These are phyloP conservation scores for Sinocyclocheilus anophthalmus DNA, from an alignment of 2,113 vertebrate genomes.

Conservation along the genomic window DNA sequence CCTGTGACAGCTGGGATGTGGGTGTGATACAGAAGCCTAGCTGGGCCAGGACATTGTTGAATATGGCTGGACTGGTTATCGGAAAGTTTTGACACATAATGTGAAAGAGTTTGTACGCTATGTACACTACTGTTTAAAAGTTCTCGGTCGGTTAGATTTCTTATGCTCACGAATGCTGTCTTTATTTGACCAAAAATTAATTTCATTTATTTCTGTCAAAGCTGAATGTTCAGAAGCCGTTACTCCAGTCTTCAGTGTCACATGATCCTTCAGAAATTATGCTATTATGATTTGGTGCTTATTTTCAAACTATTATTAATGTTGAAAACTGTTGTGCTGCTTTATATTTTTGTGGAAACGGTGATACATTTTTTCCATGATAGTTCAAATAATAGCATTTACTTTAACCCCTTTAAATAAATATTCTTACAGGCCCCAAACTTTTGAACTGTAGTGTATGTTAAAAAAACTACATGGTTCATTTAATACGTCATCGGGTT, in stretches of 20 bases:
- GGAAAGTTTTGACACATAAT: background rate
- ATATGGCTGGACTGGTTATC: background rate
- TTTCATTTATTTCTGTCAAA: background rate
- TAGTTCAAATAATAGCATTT: background rate
- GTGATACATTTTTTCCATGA: background rate
- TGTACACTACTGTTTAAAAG: background rate
- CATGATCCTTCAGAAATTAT: background rate
- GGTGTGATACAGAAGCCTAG: conserved; percentile 12
- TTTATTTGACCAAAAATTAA: background rate
- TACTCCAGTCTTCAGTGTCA: background rate
- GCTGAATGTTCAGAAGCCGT: background rate
- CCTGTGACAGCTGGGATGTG: conserved; percentile 42
- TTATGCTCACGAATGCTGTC: background rate
- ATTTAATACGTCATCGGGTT: conserved; percentile 7
- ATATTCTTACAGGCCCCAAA: background rate
- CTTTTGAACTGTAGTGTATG: background rate
- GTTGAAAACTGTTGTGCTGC: background rate
- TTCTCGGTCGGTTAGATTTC: background rate
- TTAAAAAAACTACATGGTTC: background rate
- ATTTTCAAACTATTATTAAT: background rate
- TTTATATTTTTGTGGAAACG: background rate
- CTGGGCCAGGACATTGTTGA: background rate
- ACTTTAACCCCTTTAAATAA: background rate
- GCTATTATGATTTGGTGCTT: background rate
- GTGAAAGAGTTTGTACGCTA: background rate